Evolutionary conservation across 2,113 vertebrate genomes (phyloP).

Genomic region (Lampris incognitus): DNA sequence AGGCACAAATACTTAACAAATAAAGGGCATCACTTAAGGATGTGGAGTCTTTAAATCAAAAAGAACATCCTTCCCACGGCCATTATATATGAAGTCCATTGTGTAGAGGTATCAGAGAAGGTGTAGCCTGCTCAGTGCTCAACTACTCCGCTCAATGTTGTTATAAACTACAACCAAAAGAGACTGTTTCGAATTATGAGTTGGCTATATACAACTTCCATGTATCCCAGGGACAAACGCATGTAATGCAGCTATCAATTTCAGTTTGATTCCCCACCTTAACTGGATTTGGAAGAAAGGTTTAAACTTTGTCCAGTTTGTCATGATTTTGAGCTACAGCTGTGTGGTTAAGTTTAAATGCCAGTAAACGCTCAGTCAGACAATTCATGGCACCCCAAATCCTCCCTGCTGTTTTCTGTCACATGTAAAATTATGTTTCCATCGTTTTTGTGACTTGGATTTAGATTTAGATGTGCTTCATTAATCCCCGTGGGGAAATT

Average conservation of each 20-base stretch:
- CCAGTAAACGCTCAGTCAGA: conserved; percentile 31
- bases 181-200: background rate
- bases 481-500: too few relatives aligned
- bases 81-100: background rate
- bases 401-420: conserved; percentile 17
- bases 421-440: conserved; percentile 31
- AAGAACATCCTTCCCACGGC: background rate
- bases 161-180: conserved; percentile 4
- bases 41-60: conserved; percentile 14
- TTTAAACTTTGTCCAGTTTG: conserved; percentile 5
- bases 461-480: too few relatives aligned
- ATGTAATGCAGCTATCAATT: background rate
- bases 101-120: background rate
- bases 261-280: conserved; percentile 2
- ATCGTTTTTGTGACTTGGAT: too few relatives aligned
- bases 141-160: background rate
- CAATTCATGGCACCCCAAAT: conserved; percentile 17
- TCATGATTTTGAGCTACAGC: conserved; percentile 16
- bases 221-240: background rate
- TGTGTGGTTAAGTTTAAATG: conserved; percentile 4
- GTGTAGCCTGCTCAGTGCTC: background rate
- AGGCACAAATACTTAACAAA: conserved; percentile 18
- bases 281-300: background rate
- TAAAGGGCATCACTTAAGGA: conserved; percentile 31
- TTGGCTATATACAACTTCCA: background rate